Evolutionary conservation across 2,888 invertebrate species (phyloP), one percentile per base, ranked within the genome.

Genomic region (Gortyna flavago): DNA sequence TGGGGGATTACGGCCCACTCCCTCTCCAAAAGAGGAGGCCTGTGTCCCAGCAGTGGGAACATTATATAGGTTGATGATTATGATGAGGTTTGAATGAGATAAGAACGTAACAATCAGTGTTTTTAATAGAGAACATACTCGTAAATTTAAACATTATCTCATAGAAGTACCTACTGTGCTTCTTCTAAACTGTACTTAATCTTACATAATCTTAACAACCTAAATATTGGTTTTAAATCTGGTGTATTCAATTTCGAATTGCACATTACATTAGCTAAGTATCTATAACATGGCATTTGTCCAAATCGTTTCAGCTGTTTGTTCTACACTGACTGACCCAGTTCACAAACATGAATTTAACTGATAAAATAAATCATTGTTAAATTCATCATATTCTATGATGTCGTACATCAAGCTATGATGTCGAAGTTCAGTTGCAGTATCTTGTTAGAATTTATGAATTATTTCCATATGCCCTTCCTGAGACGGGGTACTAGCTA

Each of bases 231-330:
- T 71, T 38, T 73, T n/a, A 73, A 69, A 75, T 35, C 66, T 72
- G 59, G 16, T 29, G 59, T 68, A 67, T 76, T 73, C 21, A 70
- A 80, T 74, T 73, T 32, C 21, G 38, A 48, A 86, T 65, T 73
- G 69, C 66, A 80, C 72, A 74, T 79, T 72, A 77, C 59, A 72
- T 68, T 68, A 81, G 66, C 64, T 69, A 35, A n/a, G n/a, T 35
- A 72, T 71, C 67, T 65, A 68, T 73, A 69, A 29, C 72, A 80
- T 87, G 88, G 86, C 89, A 79, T 51, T 78, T 70, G 64, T 88
- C 86, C 86, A 87, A 87, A 87, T 84, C 57, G 66, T 73, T 83
- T 76, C 70, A 59, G 41, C 66, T 69, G 71, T 67, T 79, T 54
- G 38, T 64, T 74, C 57, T 66, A 54, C 11, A n/a, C 54, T 57